These are phyloP conservation scores for Eptesicus fuscus DNA, from an alignment of 2,113 vertebrate species.

Conservation along the genomic window DNA sequence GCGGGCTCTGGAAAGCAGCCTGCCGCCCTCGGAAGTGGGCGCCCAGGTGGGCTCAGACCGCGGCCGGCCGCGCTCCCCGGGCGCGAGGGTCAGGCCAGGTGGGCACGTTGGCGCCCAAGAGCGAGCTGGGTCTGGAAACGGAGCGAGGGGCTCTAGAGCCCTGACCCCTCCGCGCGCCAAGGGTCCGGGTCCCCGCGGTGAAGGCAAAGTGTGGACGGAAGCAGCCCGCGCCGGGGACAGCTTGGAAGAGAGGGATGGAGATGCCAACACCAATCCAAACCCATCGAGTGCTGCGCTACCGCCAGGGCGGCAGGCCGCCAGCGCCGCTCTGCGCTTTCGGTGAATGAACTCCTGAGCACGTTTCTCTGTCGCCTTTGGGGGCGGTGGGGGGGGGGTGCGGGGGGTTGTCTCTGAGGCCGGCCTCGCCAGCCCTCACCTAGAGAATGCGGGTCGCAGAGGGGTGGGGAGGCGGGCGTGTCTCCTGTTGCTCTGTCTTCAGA, in stretches of 20 bases:
- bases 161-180: neutral
- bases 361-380: neutral
- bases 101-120: neutral
- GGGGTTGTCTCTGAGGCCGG: neutral
- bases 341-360: conserved; percentile 57
- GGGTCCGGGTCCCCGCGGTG: neutral
- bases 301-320: neutral
- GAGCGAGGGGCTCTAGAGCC: neutral
- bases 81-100: neutral
- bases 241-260: neutral
- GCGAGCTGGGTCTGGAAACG: neutral
- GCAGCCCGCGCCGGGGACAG: neutral
- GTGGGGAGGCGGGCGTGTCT: neutral
- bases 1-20: neutral
- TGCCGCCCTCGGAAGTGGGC: neutral
- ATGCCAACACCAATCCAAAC: neutral
- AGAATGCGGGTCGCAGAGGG: neutral
- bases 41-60: neutral
- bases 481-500: conserved; percentile 54
- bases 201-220: neutral
- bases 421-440: neutral
- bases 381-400: neutral
- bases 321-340: neutral
- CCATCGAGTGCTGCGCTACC: neutral
- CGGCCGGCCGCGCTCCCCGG: neutral